These are phyloP conservation scores for Nephotettix cincticeps DNA, from an alignment of 1,140 invertebrate genomes.

Conservation along the genomic window DNA sequence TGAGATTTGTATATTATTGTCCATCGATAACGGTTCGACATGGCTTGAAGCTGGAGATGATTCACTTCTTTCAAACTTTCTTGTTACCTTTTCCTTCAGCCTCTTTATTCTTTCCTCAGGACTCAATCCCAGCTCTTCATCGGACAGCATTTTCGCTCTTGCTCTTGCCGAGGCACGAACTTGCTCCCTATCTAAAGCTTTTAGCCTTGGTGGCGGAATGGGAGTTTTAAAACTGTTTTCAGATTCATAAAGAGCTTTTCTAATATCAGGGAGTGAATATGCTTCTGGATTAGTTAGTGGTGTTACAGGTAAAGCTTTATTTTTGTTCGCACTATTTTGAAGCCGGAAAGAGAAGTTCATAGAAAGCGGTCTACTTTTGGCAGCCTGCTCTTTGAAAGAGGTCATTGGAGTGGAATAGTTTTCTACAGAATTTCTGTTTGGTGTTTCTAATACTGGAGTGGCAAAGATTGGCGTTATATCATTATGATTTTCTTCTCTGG, in stretches of 20 bases:
- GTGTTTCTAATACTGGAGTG: not conserved
- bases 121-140: constrained; percentile 69
- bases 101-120: constrained; percentile 65
- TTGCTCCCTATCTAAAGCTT: constrained; percentile 48
- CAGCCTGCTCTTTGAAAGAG: constrained; percentile 32
- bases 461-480: not conserved
- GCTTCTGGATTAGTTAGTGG: constrained; percentile 39
- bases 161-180: constrained; percentile 62
- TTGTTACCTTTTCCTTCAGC: constrained; percentile 52
- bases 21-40: not conserved
- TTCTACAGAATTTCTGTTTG: not conserved
- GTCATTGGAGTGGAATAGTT: constrained; percentile 36
- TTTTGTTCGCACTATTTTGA: constrained; percentile 26
- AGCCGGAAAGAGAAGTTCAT: constrained; percentile 35
- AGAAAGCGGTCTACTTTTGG: constrained; percentile 34
- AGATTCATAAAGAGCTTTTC: constrained; percentile 40
- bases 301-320: constrained; percentile 10
- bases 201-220: constrained; percentile 49
- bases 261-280: constrained; percentile 45
- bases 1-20: not conserved
- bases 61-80: constrained; percentile 45
- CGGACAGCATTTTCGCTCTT: constrained; percentile 66
- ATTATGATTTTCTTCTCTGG: not conserved
- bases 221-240: constrained; percentile 50
- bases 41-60: constrained; percentile 11